Base-by-base conservation (phyloP, 2,797 vertebrate species). In the Chlorospingus flavigularis region DNA sequence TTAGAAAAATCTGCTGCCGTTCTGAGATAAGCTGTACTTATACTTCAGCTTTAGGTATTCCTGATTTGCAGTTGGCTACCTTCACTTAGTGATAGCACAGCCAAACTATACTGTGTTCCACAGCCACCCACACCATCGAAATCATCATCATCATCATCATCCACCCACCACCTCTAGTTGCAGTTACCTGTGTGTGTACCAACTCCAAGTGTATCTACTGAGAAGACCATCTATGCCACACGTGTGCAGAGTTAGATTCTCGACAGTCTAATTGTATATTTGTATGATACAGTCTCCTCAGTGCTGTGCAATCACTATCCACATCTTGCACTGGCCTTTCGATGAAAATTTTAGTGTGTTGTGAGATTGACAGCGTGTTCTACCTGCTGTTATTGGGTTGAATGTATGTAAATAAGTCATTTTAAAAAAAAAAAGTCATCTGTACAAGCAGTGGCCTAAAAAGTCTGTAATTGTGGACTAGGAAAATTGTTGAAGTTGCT, bases 381-480 rank as follows among this genome's bases (percentile, higher is more conserved):
- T 96, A 95, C 92, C 94, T 98, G 96, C 96, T 97, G 97, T 97
- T 97, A 45, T 91, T 97, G 97, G 97, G 96, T 94, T 98, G 98
- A 98, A 98, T 98, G 98, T 98, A 98, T 98, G 98, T 98, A 98
- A 97, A 98, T 98, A 98, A 96, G 93, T 95, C 89, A 72, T 60
- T 19, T 87, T 90, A 43, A 37, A 88, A 88, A 55, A 45, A 60
- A 94, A 90, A 94, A 93, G 88, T 96, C 94, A 93, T 94, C 93
- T 96, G 83, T 97, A 94, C 90, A 97, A 97, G 96, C 97, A 97
- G 96, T 97, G 97, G 97, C 97, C 96, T 97, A 95, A 93, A 89
- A 95, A 97, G 96, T 97, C 97, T 97, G 97, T 98, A 93, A 95
- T 96, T 97, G 95, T 97, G 94, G 94, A 94, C 86, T 95, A 95